Base-by-base conservation (phyloP, 2,888 invertebrate species). In the Drosophila stalkeri region DNA sequence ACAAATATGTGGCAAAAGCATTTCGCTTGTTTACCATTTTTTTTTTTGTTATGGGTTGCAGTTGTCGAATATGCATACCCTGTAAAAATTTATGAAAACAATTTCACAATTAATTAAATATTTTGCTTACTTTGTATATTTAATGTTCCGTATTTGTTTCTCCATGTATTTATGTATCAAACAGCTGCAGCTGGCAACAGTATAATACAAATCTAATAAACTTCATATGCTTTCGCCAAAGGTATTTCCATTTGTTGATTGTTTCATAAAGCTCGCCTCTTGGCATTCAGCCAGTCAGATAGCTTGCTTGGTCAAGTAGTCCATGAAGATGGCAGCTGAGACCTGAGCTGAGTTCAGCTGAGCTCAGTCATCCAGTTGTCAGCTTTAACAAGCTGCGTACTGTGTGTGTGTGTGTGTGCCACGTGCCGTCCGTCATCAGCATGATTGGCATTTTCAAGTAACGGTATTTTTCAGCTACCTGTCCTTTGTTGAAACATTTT, bases 371-470 rank as follows among this genome's bases (percentile, higher is more conserved):
- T 46, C 55, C 69, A 72, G 73, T 77, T 86, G 88, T 86, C 89
- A 84, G 72, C 63, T 47, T 55, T 64, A 68, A 63, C 71, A 64
- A 81, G 78, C 66, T 65, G 35, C 51, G 47, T 43, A 55, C 35
- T 47, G 20, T 18, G 37, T 18, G 41, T 35, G 35, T 9, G 20
- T 31, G 33, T 18, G 33, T 27, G 31, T 46, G 33, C 61, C 78
- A 76, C 72, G 68, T 81, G 75, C 74, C 57, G 55, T 68, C 39
- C 62, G 65, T 77, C 78, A 81, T 75, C 87, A 67, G 37, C 56
- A 81, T 89, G 86, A 86, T 86, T 86, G 86, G 75, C 89, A 86
- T 84, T 86, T 84, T 82, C 56, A 67, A 77, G 88, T 77, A 62
- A 67, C 60, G 70, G 66, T 51, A 55, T 61, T 71, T 64, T 14